Evolutionary conservation across 2,797 vertebrate genomes (phyloP).

Genomic region (Tolypeutes matacus): DNA sequence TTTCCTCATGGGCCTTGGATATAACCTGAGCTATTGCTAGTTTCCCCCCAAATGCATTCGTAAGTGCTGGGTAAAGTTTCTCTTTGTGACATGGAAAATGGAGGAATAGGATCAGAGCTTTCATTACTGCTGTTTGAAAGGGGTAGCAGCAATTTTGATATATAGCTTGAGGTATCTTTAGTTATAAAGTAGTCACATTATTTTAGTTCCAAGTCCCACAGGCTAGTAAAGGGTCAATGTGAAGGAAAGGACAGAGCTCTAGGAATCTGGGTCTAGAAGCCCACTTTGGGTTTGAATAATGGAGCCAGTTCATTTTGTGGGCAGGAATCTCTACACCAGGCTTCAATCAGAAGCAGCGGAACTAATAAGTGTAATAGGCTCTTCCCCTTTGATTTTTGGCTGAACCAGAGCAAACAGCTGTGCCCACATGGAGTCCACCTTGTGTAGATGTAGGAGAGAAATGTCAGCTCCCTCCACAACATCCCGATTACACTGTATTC

Average conservation of each 20-base stretch:
- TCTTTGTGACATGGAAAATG: conserved; percentile 9
- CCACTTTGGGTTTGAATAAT: neutral
- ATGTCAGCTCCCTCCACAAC: neutral
- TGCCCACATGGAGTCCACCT: neutral
- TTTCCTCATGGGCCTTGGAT: neutral
- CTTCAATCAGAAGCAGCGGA: neutral
- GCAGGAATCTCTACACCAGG: neutral
- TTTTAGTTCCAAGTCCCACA: neutral
- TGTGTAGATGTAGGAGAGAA: neutral
- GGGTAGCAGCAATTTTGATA: neutral
- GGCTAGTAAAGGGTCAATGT: neutral
- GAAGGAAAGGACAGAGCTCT: neutral
- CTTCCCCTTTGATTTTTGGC: neutral
- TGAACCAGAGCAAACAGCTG: neutral
- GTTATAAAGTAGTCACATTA: neutral
- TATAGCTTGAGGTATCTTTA: neutral
- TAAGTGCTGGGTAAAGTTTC: neutral
- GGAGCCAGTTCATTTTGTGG: neutral
- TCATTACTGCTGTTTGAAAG: neutral
- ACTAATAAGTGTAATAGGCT: neutral
- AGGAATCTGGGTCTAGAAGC: neutral
- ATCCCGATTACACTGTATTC: neutral
- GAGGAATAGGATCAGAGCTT: neutral
- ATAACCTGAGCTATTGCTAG: neutral
- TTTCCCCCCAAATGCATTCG: neutral